Base-by-base conservation (phyloP, 1,140 invertebrate species). In the Monomorium pharaonis region DNA sequence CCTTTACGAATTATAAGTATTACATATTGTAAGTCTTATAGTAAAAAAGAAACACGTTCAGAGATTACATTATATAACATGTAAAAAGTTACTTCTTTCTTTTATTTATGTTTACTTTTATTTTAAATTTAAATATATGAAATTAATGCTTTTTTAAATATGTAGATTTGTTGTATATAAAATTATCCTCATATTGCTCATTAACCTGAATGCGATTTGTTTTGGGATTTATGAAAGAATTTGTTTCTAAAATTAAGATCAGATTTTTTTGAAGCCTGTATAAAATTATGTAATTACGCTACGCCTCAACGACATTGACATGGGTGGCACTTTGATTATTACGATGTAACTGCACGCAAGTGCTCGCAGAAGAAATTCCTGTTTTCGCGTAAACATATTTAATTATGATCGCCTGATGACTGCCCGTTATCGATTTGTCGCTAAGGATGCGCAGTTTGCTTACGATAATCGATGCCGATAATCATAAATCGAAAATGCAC, bases 281-380 rank as follows among this genome's bases (percentile, higher is more conserved):
- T 49, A 27, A 49, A 69, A 9, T 10, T 18, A 2, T 44, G 21
- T 3, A 27, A 69, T 69, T 69, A 69, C 21, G n/a, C 37, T 44
- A 21, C 37, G 65, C 44, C 44, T 44, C 44, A 44, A 44, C 44
- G 12, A 44, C 65, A 47, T 24, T 67, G 63, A 67, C 37, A 67
- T 67, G 9, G 33, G n/a, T 21, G 33, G 33, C 63, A 65, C 63
- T 65, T 65, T n/a, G n/a, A 18, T 63, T 63, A 63, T 63, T 63
- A 63, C 14, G 12, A 65, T 42, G 33, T 47, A 65, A 69, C n/a
- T 16, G 37, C 42, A 69, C 14, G 44, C 14, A 3, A 69, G 24
- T 47, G 27, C 37, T 69, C 37, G 14, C 14, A 10, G 21, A 18
- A 12, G 44, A 69, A 30, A 51, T 49, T 70, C 14, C 21, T 27